Conservation (phyloP, 2,797 vertebrate species). For the Aeoliscus strigatus region DNA sequence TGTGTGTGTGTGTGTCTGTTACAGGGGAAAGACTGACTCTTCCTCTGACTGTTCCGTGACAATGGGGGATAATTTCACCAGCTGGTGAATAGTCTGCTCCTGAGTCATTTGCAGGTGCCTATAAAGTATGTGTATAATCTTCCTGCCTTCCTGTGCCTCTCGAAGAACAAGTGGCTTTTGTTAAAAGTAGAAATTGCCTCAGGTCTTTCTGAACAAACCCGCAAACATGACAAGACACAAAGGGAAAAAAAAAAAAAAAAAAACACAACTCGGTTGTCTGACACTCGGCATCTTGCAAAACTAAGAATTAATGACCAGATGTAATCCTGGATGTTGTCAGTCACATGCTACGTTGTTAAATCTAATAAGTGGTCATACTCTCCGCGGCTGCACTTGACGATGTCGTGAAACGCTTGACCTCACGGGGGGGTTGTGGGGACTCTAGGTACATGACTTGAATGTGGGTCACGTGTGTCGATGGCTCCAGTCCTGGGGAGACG, state of each 20-base stretch:
- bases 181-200: slow-evolving; percentile 42
- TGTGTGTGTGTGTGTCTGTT: slow-evolving; percentile 1
- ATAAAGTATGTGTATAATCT: slow-evolving; percentile 72
- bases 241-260: too few species aligned
- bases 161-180: slow-evolving; percentile 67
- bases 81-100: slow-evolving; percentile 64
- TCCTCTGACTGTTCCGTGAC: slow-evolving; percentile 59
- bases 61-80: slow-evolving; percentile 63
- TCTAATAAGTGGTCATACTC: too few species aligned
- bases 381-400: too few species aligned
- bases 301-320: not conserved
- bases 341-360: too few species aligned
- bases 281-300: too few species aligned
- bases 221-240: slow-evolving; percentile 10
- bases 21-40: slow-evolving; percentile 22
- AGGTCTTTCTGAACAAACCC: slow-evolving; percentile 31
- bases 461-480: too few species aligned
- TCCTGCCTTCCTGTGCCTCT: slow-evolving; percentile 57
- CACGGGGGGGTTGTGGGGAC: too few species aligned
- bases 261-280: too few species aligned
- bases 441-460: too few species aligned
- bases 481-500: too few species aligned
- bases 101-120: slow-evolving; percentile 72
- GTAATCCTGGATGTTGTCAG: too few species aligned
- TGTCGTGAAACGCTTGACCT: too few species aligned